Base-by-base conservation (phyloP, 2,888 invertebrate genomes). In the Nebria salina region DNA sequence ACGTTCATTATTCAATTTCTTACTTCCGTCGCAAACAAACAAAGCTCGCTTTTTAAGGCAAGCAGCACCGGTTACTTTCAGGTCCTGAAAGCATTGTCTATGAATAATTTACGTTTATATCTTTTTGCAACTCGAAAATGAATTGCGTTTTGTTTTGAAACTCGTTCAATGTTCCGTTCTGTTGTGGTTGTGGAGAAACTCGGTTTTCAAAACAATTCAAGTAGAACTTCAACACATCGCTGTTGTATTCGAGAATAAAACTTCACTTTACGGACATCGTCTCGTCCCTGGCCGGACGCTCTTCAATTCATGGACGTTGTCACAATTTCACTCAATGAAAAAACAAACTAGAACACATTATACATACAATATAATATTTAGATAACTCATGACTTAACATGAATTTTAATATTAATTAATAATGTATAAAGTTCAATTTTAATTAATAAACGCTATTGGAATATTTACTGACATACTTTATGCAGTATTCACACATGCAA, bases 71-170 rank as follows among this genome's bases (percentile, higher is more conserved):
- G 26, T 25, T 25, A 34, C 72, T 72, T 25, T 34, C 72, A 65
- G 41, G 72, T 72, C 77, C 66, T 79, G 79, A 79, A 79, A 79
- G 75, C 79, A 74, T 42, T 42, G 65, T 15, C 78, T 15, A 79
- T 79, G 79, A 79, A 79, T 79, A 79, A 79, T 79, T 79, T 79
- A 79, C 75, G 73, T 74, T 68, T 66, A 75, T 79, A 79, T 79
- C 79, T 80, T 75, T 80, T 75, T 70, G 80, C 75, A 70, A 70
- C 34, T 70, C 34, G 75, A 43, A 75, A 80, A 80, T 80, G 80
- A 80, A 80, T 80, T 80, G 80, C 54, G 75, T 80, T 80, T 79
- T 80, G 80, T 80, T 80, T 80, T 66, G 79, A 64, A 77, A 41
- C 68, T 72, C 43, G 54, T 54, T 54, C 54, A 54, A 8, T 54